phyloP scores from a whole-genome alignment of 1,140 invertebrate species.

The Varroa destructor region DNA sequence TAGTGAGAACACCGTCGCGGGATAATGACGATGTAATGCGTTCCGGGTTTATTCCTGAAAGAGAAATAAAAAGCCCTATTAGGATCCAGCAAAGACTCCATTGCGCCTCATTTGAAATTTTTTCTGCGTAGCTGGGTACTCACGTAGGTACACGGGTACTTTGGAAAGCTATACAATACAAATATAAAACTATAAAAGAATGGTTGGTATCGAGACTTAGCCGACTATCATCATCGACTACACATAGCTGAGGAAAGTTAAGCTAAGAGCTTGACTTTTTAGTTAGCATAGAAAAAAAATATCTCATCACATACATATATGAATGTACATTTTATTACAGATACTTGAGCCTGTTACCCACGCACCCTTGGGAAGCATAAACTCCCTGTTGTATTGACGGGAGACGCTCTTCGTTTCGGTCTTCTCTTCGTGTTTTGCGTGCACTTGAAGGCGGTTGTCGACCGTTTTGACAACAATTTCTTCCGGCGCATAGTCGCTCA shows the following conservation, averaged over 20 bases:
- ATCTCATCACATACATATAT: too few species aligned
- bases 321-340: too few species aligned
- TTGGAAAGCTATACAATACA: neutral
- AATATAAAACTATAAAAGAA: neutral
- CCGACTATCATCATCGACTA: neutral
- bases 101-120: neutral
- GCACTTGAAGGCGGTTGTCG: conserved; percentile 86
- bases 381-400: conserved; percentile 88
- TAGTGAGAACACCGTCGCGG: conserved; percentile 80
- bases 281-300: too few species aligned
- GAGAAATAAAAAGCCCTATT: neutral
- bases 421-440: conserved; percentile 91
- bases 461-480: conserved; percentile 93
- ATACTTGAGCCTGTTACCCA: too few species aligned
- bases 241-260: too few species aligned
- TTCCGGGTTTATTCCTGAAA: conserved; percentile 61
- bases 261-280: too few species aligned
- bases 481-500: conserved; percentile 81
- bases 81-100: neutral
- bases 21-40: conserved; percentile 74
- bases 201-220: neutral
- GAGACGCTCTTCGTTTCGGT: conserved; percentile 82
- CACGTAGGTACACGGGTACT: too few species aligned
- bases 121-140: too few species aligned
- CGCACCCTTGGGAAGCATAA: conserved; percentile 69